phyloP scores from a whole-genome alignment of 2,888 invertebrate species.

The Oxytorus armatus region DNA sequence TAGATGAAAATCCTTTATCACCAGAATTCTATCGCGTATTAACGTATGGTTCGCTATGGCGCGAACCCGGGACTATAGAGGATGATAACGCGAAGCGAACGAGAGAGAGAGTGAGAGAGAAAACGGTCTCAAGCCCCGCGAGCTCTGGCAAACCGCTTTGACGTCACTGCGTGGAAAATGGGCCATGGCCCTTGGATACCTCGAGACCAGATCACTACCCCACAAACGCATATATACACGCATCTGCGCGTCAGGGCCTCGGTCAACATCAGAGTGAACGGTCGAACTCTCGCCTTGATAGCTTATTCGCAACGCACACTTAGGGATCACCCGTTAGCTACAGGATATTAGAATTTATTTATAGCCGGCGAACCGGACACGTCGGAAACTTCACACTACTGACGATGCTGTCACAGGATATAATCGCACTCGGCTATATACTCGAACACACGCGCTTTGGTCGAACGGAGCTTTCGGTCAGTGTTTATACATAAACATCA shows the following conservation, averaged over 20 bases:
- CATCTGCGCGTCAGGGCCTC: constrained; percentile 2
- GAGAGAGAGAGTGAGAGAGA: constrained; percentile 19
- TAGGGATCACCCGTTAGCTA: constrained; percentile 45
- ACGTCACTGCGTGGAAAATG: constrained; percentile 67
- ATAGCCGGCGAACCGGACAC: constrained; percentile 32
- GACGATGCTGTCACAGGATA: constrained; percentile 27
- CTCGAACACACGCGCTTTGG: background rate
- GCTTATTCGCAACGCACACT: constrained; percentile 47
- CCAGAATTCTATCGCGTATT: background rate
- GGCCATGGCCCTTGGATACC: constrained; percentile 66
- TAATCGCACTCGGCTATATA: constrained; percentile 14
- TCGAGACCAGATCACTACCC: constrained; percentile 30
- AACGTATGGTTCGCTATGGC: background rate
- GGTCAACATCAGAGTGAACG: constrained; percentile 25
- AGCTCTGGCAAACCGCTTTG: constrained; percentile 50
- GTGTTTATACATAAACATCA: background rate
- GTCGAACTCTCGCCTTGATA: constrained; percentile 32
- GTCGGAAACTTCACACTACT: constrained; percentile 27
- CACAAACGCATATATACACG: constrained; percentile 6
- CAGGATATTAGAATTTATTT: constrained; percentile 52
- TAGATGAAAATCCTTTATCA: background rate
- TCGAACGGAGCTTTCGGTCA: constrained; percentile 25
- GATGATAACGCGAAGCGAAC: constrained; percentile 2
- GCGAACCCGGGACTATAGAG: background rate
- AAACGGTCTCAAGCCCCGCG: constrained; percentile 1